Conservation (phyloP, 1,140 invertebrate genomes). For the Rhopalosiphum padi region DNA sequence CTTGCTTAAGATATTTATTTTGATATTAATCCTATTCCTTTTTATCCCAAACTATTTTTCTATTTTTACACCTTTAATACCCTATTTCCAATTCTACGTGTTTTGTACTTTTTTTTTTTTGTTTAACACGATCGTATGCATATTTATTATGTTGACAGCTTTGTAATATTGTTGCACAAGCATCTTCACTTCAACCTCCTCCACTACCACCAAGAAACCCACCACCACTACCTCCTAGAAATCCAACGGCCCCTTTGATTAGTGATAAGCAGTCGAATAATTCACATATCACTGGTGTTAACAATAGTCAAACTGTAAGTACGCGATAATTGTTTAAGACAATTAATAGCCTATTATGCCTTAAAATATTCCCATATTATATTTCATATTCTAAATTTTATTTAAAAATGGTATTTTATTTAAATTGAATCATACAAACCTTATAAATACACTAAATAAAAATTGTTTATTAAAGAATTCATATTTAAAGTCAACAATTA, state of each 20-base stretch:
- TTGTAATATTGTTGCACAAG: constrained; percentile 60
- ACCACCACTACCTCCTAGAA: constrained; percentile 51
- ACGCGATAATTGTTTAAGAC: constrained; percentile 18
- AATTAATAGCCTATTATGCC: background rate
- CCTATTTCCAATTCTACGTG: background rate
- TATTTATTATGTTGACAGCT: constrained; percentile 57
- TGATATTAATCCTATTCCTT: background rate
- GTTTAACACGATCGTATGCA: constrained; percentile 42
- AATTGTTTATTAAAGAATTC: background rate
- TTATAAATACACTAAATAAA: background rate
- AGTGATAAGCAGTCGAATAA: constrained; percentile 51
- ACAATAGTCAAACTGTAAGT: constrained; percentile 56
- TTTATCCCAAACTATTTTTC: background rate
- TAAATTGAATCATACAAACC: constrained; percentile 8
- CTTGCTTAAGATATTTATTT: constrained; percentile 1
- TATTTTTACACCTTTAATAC: background rate
- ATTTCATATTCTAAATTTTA: background rate
- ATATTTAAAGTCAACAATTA: background rate
- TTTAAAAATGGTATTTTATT: background rate
- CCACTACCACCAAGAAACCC: constrained; percentile 59
- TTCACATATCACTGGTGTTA: constrained; percentile 47
- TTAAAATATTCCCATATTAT: constrained; percentile 18
- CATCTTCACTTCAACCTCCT: constrained; percentile 61
- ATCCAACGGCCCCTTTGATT: constrained; percentile 31
- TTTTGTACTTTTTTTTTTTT: constrained; percentile 39